Conservation (phyloP, 2,113 vertebrate species). For the Podarcis muralis region DNA sequence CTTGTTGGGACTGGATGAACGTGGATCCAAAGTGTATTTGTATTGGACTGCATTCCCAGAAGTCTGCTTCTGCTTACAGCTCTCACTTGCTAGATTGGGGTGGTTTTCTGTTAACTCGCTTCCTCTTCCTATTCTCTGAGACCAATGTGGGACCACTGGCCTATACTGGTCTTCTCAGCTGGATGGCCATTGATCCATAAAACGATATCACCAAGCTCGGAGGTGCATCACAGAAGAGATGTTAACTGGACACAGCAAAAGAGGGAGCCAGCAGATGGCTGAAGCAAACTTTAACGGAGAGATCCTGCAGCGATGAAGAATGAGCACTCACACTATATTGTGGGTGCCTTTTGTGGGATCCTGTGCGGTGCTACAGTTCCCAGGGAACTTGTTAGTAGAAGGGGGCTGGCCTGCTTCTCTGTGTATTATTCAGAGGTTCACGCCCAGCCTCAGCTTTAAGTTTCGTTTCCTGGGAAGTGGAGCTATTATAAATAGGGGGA, state of each 20-base stretch:
- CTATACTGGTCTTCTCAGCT: constrained; percentile 32
- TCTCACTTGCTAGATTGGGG: not conserved
- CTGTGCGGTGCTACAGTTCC: too few relatives aligned
- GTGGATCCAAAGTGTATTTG: not conserved
- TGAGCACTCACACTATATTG: too few relatives aligned
- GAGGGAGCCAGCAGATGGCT: not conserved
- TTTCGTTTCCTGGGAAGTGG: too few relatives aligned
- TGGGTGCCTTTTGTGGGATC: too few relatives aligned
- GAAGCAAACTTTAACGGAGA: not conserved
- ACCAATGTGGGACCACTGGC: not conserved
- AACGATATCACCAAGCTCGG: constrained; percentile 19
- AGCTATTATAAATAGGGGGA: too few relatives aligned
- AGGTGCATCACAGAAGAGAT: constrained; percentile 46
- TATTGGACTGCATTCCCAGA: not conserved
- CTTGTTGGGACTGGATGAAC: not conserved
- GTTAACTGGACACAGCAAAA: constrained; percentile 22
- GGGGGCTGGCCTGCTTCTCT: too few relatives aligned
- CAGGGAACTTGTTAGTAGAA: too few relatives aligned
- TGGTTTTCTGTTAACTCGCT: not conserved
- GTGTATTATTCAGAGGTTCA: too few relatives aligned
- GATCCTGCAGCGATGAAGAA: not conserved
- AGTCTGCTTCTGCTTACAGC: not conserved
- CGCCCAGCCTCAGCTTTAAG: too few relatives aligned
- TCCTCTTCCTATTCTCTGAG: not conserved
- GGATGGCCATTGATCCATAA: constrained; percentile 55